Evolutionary conservation across 2,113 vertebrate species (phyloP), one percentile per base, ranked within the genome.

Genomic region (Lynx canadensis): DNA sequence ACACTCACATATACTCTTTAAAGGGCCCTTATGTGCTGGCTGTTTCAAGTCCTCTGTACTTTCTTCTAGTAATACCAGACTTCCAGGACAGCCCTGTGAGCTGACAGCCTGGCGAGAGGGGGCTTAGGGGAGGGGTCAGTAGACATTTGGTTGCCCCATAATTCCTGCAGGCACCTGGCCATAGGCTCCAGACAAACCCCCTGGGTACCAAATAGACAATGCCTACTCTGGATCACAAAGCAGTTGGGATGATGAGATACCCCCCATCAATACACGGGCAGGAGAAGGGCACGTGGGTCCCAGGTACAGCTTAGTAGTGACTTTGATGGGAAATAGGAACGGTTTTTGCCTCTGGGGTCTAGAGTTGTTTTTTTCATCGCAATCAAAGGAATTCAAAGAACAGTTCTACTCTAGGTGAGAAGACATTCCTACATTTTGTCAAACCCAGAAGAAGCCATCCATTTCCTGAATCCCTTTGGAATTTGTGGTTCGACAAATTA

Each of bases 231-330:
- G 36, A 18, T 4, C 13, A 2, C 48, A 25, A 36, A 57, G 31
- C 38, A 10, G 57, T 29, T 36, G 33, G 27, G 31, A 4, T 16
- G 45, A 33, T 0, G 1, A 27, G 23, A 66, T 73, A 5, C 23
- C 4, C 6, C 2, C 15, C 14, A 18, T 27, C 31, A 52, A 12
- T 10, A 38, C 21, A 1, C 2, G 0, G 50, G 69, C 38, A n/a
- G 41, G 29, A 50, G 25, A 14, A 29, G 3, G 57, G 36, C 55
- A 48, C 1, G 0, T 1, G 18, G 41, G 63, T 68, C 65, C 45
- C n/a, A 14, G 25, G 36, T 4, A 8, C 23, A 14, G 60, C 19
- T 36, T 5, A 36, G 66, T 15, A 8, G 50, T 21, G 33, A 55
- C 19, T 73, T 27, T 12, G 74, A 38, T 3, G 5, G 18, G 86